Evolutionary conservation across 2,888 invertebrate species (phyloP), one percentile per base, ranked within the genome.

Genomic region (Troides aeacus): DNA sequence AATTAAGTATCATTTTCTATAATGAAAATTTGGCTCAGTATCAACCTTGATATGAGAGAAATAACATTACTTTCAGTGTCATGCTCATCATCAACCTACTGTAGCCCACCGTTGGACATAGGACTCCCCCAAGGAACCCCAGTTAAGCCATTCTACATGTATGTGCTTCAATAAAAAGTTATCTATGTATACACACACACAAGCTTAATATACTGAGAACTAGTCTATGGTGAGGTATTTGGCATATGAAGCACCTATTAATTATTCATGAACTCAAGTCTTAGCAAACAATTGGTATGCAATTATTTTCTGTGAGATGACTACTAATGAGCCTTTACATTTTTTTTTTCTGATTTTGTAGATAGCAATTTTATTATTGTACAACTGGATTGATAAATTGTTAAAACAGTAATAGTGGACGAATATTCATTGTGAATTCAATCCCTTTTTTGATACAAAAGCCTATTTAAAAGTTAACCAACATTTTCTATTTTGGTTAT

Each of bases 201-300:
- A 56, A 58, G 63, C 46, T 59, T 50, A 57, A 50, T 59, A 70
- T 66, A 66, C 70, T 60, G 53, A 56, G 70, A 70, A 70, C 66
- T 70, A 60, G 42, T 66, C 24, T 50, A 70, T 60, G 53, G 66
- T 21, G 42, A 39, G 63, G 63, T 59, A 70, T 70, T 70, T 59
- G 58, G 69, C 69, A 70, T 66, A 66, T 62, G 66, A 70, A 66
- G 62, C 58, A 42, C 50, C 59, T 70, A 70, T 70, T 50, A 65
- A 70, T 66, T 62, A 70, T 70, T 70, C 69, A 70, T 70, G 66
- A 70, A 66, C 24, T 58, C 56, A 23, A 58, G 62, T 53, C 69
- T 69, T 59, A 59, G 58, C n/a, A n/a, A 68, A 60, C 68, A 68
- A 53, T 59, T 62, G 58, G 36, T 65, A 62, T 66, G 62, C 69